phyloP scores from a whole-genome alignment of 2,113 vertebrate species.

The Periophthalmus modestus region DNA sequence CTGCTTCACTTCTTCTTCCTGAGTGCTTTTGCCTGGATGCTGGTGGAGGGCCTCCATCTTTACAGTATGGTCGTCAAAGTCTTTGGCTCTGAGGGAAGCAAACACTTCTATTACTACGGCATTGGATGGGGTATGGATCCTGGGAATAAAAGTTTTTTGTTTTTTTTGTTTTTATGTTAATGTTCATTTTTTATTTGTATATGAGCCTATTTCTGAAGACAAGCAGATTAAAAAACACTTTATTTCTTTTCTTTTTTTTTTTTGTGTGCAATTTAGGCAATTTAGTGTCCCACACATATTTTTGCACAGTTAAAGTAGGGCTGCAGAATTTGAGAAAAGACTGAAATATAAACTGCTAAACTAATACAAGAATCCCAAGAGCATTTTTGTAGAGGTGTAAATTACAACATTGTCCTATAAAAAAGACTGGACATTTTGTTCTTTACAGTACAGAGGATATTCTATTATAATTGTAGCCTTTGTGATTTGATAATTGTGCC shows the following conservation, averaged over 20 bases:
- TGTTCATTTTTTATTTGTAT: too few species aligned
- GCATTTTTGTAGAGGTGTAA: too few species aligned
- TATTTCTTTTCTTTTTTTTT: background rate
- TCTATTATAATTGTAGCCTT: too few species aligned
- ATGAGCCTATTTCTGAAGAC: too few species aligned
- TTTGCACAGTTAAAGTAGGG: background rate
- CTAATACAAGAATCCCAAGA: too few species aligned
- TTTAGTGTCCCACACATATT: background rate
- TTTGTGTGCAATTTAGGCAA: background rate
- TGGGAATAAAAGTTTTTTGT: background rate
- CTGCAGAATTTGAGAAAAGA: too few species aligned
- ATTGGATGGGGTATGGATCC: constrained; percentile 88
- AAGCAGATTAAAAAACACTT: too few species aligned
- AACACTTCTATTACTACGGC: constrained; percentile 89
- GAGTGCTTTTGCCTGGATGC: constrained; percentile 95
- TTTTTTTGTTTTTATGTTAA: background rate
- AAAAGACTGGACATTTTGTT: too few species aligned
- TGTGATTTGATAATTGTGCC: too few species aligned
- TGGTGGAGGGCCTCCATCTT: constrained; percentile 94
- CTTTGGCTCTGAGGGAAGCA: constrained; percentile 94
- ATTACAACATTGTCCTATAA: too few species aligned
- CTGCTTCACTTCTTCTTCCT: constrained; percentile 97
- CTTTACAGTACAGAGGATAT: too few species aligned
- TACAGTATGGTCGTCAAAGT: constrained; percentile 97
- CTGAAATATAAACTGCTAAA: too few species aligned